Conservation (phyloP, 2,888 invertebrate species). For the Phorcus lineatus region DNA sequence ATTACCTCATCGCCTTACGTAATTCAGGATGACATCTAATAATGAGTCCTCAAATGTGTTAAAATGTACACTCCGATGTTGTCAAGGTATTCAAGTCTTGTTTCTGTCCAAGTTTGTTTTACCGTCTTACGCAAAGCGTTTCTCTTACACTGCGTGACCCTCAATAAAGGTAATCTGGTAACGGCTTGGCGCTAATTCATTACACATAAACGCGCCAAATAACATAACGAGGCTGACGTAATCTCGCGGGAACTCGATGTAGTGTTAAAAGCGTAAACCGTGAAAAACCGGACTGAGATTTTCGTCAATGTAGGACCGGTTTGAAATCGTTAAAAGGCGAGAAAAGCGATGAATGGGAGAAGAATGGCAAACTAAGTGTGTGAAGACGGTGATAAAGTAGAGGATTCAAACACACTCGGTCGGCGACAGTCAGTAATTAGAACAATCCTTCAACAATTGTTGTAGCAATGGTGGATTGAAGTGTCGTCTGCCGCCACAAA, state of each 20-base stretch:
- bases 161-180: not conserved
- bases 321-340: not conserved
- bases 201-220: not conserved
- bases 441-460: no score
- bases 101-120: not conserved
- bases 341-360: no score
- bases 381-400: no score
- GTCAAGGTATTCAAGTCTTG: not conserved
- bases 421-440: no score
- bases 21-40: no score
- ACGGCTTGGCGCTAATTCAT: not conserved
- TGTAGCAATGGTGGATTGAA: no score
- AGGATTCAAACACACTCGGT: no score
- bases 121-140: not conserved
- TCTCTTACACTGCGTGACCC: not conserved
- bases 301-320: not conserved
- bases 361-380: no score
- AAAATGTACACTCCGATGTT: no score
- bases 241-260: not conserved
- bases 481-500: no score
- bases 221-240: not conserved
- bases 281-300: not conserved
- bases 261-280: not conserved
- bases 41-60: no score
- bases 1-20: no score